phyloP scores from a whole-genome alignment of 1,140 invertebrate species.

The Parapsyche elsis region DNA sequence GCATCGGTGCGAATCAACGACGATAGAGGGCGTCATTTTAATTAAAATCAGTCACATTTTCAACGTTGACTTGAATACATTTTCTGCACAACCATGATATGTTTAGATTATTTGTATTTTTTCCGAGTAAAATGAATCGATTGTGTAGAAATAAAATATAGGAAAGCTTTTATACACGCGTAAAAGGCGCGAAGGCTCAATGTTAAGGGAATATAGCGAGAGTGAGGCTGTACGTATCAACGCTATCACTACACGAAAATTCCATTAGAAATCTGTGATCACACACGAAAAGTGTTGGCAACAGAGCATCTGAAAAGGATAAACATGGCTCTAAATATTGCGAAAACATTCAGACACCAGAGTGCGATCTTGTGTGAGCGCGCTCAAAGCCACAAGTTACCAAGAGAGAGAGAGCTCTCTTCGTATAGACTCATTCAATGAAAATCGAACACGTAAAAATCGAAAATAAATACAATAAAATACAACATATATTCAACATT shows the following conservation, averaged over 20 bases:
- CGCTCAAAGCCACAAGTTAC: constrained; percentile 21
- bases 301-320: constrained; percentile 49
- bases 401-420: no score
- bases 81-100: no score
- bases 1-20: no score
- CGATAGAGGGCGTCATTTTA: no score
- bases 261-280: constrained; percentile 55
- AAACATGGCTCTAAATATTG: constrained; percentile 46
- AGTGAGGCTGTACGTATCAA: constrained; percentile 7
- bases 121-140: no score
- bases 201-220: background rate
- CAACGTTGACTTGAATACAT: no score
- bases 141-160: no score
- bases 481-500: background rate
- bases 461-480: background rate
- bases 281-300: constrained; percentile 48
- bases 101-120: no score
- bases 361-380: constrained; percentile 43
- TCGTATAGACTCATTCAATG: background rate
- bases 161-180: background rate
- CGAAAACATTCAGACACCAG: constrained; percentile 42
- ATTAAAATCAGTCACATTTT: no score
- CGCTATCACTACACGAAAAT: constrained; percentile 54
- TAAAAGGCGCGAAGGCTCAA: background rate
- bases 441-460: background rate